Evolutionary conservation across 2,113 vertebrate species (phyloP).

Genomic region (Noturus placidus): DNA sequence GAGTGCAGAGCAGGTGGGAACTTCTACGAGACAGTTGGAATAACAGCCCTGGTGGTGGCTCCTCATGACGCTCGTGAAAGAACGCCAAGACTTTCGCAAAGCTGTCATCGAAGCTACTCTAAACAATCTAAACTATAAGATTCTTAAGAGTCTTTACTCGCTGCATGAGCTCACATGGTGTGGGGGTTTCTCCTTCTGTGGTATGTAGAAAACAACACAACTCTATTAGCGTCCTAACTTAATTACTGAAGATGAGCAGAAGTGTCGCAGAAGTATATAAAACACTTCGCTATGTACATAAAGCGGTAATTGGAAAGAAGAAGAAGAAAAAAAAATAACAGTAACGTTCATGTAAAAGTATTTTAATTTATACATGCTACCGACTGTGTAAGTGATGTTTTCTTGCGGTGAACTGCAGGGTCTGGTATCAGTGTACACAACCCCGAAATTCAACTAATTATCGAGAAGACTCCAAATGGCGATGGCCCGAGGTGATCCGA

Average conservation of each 20-base stretch:
- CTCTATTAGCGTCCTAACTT: background rate
- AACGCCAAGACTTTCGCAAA: slow-evolving; percentile 9
- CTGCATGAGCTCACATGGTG: background rate
- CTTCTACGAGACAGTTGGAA: slow-evolving; percentile 21
- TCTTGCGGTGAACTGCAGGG: background rate
- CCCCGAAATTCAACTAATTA: slow-evolving; percentile 18
- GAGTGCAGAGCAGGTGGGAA: slow-evolving; percentile 27
- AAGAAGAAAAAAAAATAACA: background rate
- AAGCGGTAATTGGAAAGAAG: background rate
- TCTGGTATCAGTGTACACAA: slow-evolving; percentile 12
- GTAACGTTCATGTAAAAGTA: slow-evolving; percentile 7
- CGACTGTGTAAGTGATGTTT: slow-evolving; percentile 18
- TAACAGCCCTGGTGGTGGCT: slow-evolving; percentile 26
- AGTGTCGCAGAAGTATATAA: background rate
- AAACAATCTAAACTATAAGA: background rate
- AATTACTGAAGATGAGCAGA: background rate
- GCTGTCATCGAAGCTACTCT: background rate
- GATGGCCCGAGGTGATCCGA: slow-evolving; percentile 5
- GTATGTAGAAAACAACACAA: background rate
- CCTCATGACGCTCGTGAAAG: slow-evolving; percentile 17
- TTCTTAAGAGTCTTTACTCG: background rate
- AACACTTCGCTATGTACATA: background rate
- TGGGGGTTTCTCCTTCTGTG: background rate
- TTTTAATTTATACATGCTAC: slow-evolving; percentile 15
- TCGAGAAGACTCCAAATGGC: slow-evolving; percentile 8